These are phyloP conservation scores for Rhagonycha fulva DNA, from an alignment of 2,888 invertebrate species.

Conservation along the genomic window DNA sequence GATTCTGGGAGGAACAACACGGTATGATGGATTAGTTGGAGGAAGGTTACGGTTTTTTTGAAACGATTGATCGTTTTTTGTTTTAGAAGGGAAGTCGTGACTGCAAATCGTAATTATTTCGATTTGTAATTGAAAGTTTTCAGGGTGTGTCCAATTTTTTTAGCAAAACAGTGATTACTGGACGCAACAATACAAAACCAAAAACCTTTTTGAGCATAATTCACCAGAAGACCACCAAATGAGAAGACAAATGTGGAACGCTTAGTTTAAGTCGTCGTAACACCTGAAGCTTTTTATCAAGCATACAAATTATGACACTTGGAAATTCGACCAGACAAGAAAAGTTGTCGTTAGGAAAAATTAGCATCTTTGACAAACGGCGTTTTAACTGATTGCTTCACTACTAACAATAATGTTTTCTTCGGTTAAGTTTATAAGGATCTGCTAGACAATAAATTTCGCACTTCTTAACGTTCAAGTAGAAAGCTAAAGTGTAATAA, in stretches of 20 bases:
- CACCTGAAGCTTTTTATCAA: slow-evolving; percentile 33
- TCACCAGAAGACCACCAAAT: slow-evolving; percentile 21
- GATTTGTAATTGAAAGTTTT: neutral
- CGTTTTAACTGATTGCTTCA: slow-evolving; percentile 26
- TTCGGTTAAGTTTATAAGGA: slow-evolving; percentile 16
- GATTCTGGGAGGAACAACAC: neutral
- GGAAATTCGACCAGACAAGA: slow-evolving; percentile 34
- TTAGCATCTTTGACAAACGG: slow-evolving; percentile 30
- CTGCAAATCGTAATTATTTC: neutral
- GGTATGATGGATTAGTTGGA: neutral
- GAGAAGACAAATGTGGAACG: slow-evolving; percentile 26
- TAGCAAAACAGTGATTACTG: no score
- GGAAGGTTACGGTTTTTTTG: neutral
- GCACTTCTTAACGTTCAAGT: slow-evolving; percentile 15
- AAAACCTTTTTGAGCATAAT: neutral
- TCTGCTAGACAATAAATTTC: slow-evolving; percentile 14
- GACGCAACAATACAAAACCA: neutral
- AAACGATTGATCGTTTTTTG: neutral
- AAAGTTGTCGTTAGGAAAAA: slow-evolving; percentile 33
- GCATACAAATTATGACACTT: slow-evolving; percentile 33
- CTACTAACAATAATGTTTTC: slow-evolving; percentile 24
- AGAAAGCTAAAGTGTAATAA: slow-evolving; percentile 15
- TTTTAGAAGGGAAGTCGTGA: neutral
- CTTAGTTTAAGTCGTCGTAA: slow-evolving; percentile 31
- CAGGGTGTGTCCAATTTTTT: neutral